A percentile compares a stretch with the other conserved stretches of the same genome.
phyloP scores from a whole-genome alignment of 2,113 vertebrate species.

The Delphinapterus leucas region DNA sequence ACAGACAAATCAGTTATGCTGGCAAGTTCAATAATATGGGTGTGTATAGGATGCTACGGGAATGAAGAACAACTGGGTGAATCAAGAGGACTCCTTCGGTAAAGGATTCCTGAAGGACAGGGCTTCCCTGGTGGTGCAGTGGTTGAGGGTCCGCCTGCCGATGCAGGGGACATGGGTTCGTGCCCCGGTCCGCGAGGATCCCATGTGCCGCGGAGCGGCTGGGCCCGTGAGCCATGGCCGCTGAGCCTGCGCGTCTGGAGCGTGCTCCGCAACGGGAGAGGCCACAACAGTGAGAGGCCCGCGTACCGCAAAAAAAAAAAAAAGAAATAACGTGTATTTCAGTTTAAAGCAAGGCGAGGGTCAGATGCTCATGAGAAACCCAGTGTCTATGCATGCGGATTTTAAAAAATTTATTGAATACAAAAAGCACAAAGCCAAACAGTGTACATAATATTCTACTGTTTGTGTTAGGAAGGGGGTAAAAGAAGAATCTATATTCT shows the following conservation, averaged over 20 bases:
- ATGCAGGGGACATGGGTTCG: too few relatives aligned
- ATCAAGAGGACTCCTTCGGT: background rate
- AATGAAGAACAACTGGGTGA: background rate
- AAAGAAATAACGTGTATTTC: background rate
- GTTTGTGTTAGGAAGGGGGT: background rate
- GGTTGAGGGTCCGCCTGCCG: too few relatives aligned
- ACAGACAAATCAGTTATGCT: background rate
- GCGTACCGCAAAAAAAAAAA: too few relatives aligned
- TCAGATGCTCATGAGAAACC: background rate
- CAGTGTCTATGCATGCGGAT: background rate
- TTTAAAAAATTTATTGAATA: background rate
- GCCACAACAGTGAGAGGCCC: too few relatives aligned
- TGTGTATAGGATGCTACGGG: background rate
- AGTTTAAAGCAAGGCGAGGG: background rate
- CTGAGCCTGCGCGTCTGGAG: too few relatives aligned
- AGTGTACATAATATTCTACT: background rate
- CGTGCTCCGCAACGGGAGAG: too few relatives aligned
- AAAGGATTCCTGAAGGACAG: background rate
- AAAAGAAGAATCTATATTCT: background rate
- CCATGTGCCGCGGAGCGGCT: fast-evolving
- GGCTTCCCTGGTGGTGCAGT: too few relatives aligned
- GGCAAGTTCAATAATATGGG: background rate
- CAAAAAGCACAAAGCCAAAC: background rate
- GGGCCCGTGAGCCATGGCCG: too few relatives aligned
- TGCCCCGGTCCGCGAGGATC: too few relatives aligned